Base-by-base conservation (phyloP, 1,140 invertebrate species). In the Zaprionus capensis region DNA sequence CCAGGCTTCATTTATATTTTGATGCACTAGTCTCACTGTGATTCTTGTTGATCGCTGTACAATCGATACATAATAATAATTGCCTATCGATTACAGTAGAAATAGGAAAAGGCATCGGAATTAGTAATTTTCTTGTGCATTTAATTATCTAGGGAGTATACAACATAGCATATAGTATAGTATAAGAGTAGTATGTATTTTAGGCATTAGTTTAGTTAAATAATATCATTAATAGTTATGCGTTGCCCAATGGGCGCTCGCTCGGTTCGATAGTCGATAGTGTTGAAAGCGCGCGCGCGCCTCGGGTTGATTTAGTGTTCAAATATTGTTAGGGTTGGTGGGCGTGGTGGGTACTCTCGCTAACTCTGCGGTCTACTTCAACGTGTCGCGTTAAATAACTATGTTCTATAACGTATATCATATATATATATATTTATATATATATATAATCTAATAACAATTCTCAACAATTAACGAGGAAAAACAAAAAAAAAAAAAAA, bases 201-300 rank as follows among this genome's bases (percentile, higher is more conserved):
- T 85, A 86, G 56, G 59, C 57, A 79, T 86, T 79, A 70, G 62
- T 76, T 74, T 67, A 86, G 81, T 86, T 85, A 86, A 80, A 82
- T 86, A 86, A 86, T 86, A 86, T 86, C 82, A 82, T 87, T 86
- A 80, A 82, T 67, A 82, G 71, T 79, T 85, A 86, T 56, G 34
- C 9, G 24, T 17, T 51, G 1, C 20, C 46, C 20, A 20, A 51
- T 20, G 6, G 20, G 46, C 9, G 20, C 38, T n/a, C 46, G 46
- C 17, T 51, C 20, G 46, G 20, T 11, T 51, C 46, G 22, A 22
- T 22, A 22, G 20, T 34, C 31, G 31, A 34, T 34, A 11, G 31
- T 34, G 24, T 73, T 68, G 24, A 7, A 31, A 9, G 53, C 26
- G 53, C 26, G 41, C 41, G 6, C 41, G 7, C 7, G 38, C 20